Evolutionary conservation across 2,888 invertebrate species (phyloP).

Genomic region (Alloplasta piceator): DNA sequence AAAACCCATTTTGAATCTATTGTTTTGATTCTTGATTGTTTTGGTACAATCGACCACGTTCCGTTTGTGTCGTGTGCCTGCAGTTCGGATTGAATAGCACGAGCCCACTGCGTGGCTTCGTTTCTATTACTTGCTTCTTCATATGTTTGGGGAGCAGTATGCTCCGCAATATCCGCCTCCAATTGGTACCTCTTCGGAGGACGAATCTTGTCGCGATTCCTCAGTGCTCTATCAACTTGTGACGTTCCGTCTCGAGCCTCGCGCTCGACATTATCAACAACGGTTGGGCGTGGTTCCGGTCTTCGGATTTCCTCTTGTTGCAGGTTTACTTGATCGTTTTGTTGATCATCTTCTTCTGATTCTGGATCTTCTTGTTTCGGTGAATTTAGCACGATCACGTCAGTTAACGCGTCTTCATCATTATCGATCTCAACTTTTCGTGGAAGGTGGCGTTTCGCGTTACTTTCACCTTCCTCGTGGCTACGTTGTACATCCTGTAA

Average conservation of each 20-base stretch:
- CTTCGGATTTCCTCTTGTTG: too few species aligned
- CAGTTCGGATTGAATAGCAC: slow-evolving; percentile 53
- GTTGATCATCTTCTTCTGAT: too few species aligned
- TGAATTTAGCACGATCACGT: too few species aligned
- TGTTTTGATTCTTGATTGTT: slow-evolving; percentile 18
- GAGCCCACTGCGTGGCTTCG: slow-evolving; percentile 44
- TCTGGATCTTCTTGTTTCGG: too few species aligned
- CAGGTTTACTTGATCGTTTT: too few species aligned
- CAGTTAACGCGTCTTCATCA: too few species aligned
- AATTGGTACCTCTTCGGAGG: slow-evolving; percentile 15
- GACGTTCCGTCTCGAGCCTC: background rate
- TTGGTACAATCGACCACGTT: slow-evolving; percentile 40
- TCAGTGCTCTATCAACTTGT: background rate
- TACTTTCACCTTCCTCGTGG: background rate
- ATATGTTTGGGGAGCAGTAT: slow-evolving; percentile 16
- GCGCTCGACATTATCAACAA: slow-evolving; percentile 1
- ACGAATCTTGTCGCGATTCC: slow-evolving; percentile 26
- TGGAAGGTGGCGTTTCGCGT: background rate
- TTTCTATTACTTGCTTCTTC: slow-evolving; percentile 35
- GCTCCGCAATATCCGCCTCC: slow-evolving; percentile 24
- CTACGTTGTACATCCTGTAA: slow-evolving; percentile 34
- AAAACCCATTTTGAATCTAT: slow-evolving; percentile 56
- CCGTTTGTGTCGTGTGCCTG: slow-evolving; percentile 53
- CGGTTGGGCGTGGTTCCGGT: background rate
- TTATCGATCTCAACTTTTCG: too few species aligned